phyloP scores from a whole-genome alignment of 2,888 invertebrate species.

The Didymodactylos carnosus region DNA sequence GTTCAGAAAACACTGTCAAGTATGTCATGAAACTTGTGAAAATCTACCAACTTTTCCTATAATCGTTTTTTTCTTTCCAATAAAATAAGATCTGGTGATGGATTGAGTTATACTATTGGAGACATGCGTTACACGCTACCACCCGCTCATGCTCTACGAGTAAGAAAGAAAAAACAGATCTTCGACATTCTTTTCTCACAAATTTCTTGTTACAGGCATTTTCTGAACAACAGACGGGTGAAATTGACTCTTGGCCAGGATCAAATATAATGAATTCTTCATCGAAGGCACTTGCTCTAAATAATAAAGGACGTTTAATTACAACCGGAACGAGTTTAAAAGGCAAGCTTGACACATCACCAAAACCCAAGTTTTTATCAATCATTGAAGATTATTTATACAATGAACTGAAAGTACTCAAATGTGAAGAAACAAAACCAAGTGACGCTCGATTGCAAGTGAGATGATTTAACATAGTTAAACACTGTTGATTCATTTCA shows the following conservation, averaged over 20 bases:
- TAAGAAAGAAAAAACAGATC: background rate
- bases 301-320: slow-evolving; percentile 26
- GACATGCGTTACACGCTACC: background rate
- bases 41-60: background rate
- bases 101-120: background rate
- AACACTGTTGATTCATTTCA: no score
- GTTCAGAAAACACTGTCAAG: background rate
- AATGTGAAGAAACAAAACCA: slow-evolving; percentile 24
- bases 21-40: no score
- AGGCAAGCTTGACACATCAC: slow-evolving; percentile 26
- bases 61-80: no score
- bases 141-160: background rate
- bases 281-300: slow-evolving; percentile 22
- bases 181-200: background rate
- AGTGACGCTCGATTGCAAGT: slow-evolving; percentile 31
- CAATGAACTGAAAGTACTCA: slow-evolving; percentile 27
- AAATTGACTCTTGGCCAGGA: slow-evolving; percentile 31
- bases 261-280: slow-evolving; percentile 26
- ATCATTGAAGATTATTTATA: slow-evolving; percentile 31
- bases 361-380: slow-evolving; percentile 31
- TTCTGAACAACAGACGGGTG: background rate
- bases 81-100: background rate
- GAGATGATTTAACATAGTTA: background rate
- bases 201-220: background rate
- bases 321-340: slow-evolving; percentile 25